Evolutionary conservation across 2,797 vertebrate genomes (phyloP).

Genomic region (Siniperca undulata): DNA sequence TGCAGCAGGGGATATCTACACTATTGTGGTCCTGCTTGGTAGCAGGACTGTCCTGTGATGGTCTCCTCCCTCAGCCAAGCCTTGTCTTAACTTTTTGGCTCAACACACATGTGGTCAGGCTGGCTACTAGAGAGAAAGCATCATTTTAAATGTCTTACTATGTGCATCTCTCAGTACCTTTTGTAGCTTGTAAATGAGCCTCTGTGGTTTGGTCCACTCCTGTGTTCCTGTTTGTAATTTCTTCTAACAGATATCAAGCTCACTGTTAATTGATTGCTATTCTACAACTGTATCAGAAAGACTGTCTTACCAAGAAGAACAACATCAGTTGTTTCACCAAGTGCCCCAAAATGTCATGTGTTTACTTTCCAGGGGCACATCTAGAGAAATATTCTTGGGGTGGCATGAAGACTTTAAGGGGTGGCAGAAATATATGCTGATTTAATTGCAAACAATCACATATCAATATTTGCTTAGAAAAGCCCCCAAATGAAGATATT

Average conservation of each 20-base stretch:
- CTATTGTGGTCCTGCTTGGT: background rate
- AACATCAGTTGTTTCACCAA: background rate
- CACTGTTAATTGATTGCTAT: background rate
- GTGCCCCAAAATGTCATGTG: background rate
- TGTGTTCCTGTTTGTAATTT: background rate
- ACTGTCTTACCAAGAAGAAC: background rate
- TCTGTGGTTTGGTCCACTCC: background rate
- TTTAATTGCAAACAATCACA: too few species aligned
- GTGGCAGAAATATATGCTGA: too few species aligned
- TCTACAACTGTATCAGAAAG: background rate
- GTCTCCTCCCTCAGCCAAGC: background rate
- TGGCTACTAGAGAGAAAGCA: background rate
- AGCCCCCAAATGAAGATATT: too few species aligned
- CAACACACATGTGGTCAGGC: rapidly evolving
- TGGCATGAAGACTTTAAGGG: too few species aligned
- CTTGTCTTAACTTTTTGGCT: background rate
- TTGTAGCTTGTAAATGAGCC: background rate
- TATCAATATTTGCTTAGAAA: too few species aligned
- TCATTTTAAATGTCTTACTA: background rate
- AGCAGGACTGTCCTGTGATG: background rate
- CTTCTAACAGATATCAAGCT: background rate
- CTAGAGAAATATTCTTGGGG: too few species aligned
- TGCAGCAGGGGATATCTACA: background rate
- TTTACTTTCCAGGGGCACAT: background rate
- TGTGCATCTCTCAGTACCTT: background rate